Evolutionary conservation across 2,888 invertebrate genomes (phyloP).

Genomic region (Pachycephus smyrnensis): DNA sequence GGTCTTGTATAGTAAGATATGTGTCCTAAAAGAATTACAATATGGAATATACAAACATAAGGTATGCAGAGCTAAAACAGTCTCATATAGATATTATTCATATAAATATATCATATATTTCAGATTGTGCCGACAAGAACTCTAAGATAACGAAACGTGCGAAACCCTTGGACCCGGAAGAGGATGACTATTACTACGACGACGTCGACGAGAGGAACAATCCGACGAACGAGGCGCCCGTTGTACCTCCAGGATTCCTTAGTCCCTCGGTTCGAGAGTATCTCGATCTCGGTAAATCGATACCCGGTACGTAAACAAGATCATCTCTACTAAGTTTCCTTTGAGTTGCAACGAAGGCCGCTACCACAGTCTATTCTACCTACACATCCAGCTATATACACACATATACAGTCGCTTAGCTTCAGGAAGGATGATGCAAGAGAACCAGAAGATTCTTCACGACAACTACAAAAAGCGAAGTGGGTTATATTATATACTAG

Average conservation of each 20-base stretch:
- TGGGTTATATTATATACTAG: no score
- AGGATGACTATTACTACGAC: conserved; percentile 67
- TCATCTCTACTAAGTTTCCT: conserved; percentile 42
- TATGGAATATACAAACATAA: no score
- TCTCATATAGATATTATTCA: no score
- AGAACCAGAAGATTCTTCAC: no score
- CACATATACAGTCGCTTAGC: conserved; percentile 5
- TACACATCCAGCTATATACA: conserved; percentile 1
- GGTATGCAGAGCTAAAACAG: no score
- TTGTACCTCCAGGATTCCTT: conserved; percentile 81
- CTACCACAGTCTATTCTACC: conserved; percentile 8
- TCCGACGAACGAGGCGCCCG: conserved; percentile 67
- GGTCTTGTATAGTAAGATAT: no score
- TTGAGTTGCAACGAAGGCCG: conserved; percentile 18
- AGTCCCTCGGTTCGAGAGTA: conserved; percentile 89
- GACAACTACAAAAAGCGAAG: no score
- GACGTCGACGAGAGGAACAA: conserved; percentile 68
- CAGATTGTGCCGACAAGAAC: conserved; percentile 29
- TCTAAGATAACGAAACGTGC: conserved; percentile 64
- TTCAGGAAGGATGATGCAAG: no score
- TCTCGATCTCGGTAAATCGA: conserved; percentile 88
- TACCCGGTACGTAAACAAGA: conserved; percentile 78
- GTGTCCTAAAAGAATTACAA: no score
- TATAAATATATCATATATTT: neutral
- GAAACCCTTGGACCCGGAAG: conserved; percentile 64